phyloP scores from a whole-genome alignment of 2,888 invertebrate species.

The Polylopha cassiicola region DNA sequence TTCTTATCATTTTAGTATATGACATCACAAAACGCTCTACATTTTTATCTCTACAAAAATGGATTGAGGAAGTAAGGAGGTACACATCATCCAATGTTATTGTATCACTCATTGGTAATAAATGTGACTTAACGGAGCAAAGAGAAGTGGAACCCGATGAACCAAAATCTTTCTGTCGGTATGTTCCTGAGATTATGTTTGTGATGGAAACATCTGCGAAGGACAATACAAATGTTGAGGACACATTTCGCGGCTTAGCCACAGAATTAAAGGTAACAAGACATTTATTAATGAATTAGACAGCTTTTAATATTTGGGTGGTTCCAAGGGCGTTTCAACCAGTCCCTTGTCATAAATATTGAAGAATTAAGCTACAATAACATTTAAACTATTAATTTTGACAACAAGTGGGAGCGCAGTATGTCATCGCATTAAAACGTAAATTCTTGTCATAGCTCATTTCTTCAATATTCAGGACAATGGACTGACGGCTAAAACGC shows the following conservation, averaged over 20 bases:
- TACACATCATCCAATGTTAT: conserved; percentile 96
- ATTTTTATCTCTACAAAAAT: conserved; percentile 93
- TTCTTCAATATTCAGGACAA: no score
- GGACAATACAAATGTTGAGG: conserved; percentile 93
- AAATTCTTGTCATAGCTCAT: no score
- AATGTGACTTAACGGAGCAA: conserved; percentile 88
- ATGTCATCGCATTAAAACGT: no score
- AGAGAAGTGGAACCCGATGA: conserved; percentile 91
- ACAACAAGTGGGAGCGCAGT: no score
- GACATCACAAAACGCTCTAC: conserved; percentile 96
- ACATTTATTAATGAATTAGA: neutral
- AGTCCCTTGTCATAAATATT: no score
- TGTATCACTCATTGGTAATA: conserved; percentile 94
- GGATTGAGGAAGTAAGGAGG: conserved; percentile 96
- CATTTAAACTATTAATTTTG: no score
- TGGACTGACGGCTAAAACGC: no score
- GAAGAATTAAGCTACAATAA: no score
- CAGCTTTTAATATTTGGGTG: neutral
- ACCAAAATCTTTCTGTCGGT: conserved; percentile 90
- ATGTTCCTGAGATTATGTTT: conserved; percentile 90
- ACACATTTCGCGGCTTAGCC: conserved; percentile 90
- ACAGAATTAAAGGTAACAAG: conserved; percentile 86
- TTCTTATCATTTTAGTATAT: conserved; percentile 81
- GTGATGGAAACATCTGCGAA: conserved; percentile 94
- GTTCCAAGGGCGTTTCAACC: neutral